phyloP scores from a whole-genome alignment of 2,888 invertebrate species.

The Harpagoxenus sublaevis region DNA sequence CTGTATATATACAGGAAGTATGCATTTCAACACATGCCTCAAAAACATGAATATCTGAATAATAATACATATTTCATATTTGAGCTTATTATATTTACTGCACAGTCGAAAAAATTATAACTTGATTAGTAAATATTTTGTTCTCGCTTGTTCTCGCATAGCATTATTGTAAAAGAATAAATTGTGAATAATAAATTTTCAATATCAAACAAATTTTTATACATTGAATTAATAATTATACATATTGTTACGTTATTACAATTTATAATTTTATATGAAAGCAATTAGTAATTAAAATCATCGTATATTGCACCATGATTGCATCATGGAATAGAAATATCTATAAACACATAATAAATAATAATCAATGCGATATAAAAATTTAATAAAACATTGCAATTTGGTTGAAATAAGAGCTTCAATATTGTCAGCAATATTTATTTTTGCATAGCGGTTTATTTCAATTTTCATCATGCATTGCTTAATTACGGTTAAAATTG shows the following conservation, averaged over 20 bases:
- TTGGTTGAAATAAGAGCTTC: conserved; percentile 7
- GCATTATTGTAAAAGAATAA: not conserved
- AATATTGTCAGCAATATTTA: conserved; percentile 10
- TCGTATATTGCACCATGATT: not conserved
- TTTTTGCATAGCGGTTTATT: not conserved
- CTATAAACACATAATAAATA: not conserved
- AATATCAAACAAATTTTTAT: not conserved
- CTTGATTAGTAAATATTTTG: conserved; percentile 6
- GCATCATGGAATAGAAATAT: not conserved
- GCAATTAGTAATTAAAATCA: conserved; percentile 8
- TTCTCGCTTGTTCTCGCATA: not conserved
- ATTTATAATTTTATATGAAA: not conserved
- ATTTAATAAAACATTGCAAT: not conserved
- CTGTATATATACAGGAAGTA: not conserved
- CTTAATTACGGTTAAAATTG: conserved; percentile 41
- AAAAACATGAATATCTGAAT: not conserved
- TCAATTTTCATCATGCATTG: conserved; percentile 22
- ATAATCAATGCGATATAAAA: conserved; percentile 6
- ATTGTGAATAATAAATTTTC: not conserved
- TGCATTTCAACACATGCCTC: not conserved
- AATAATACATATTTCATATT: not conserved
- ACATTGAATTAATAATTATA: not conserved
- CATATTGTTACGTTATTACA: not conserved
- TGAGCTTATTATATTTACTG: not conserved
- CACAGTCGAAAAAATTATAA: not conserved